Evolutionary conservation across 2,113 vertebrate species (phyloP).

Genomic region (Malurus elegans): DNA sequence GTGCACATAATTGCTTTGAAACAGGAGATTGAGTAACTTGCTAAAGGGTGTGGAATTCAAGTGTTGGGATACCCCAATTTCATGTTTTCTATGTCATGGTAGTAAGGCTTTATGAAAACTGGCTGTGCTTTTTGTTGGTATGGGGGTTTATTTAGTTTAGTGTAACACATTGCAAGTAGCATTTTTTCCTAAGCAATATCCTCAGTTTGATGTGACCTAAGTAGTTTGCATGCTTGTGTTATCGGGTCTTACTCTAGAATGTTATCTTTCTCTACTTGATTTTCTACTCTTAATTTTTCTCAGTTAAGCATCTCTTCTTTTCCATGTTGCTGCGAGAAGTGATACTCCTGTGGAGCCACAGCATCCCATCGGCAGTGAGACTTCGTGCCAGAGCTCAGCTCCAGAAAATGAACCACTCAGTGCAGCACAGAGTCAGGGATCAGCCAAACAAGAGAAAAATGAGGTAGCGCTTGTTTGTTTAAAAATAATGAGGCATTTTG

Average conservation of each 20-base stretch:
- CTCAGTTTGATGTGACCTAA: background rate
- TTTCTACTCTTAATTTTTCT: background rate
- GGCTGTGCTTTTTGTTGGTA: background rate
- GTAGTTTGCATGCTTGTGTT: background rate
- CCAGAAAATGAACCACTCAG: constrained; percentile 76
- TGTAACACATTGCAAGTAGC: background rate
- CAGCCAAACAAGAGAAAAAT: constrained; percentile 78
- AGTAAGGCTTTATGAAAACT: background rate
- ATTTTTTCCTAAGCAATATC: background rate
- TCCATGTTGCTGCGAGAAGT: constrained; percentile 70
- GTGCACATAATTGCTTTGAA: background rate
- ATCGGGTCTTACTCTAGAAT: background rate
- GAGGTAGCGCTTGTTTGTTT: constrained; percentile 79
- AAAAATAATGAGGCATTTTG: constrained; percentile 21
- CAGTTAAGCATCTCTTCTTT: constrained; percentile 4
- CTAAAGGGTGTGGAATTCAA: background rate
- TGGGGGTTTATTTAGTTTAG: background rate
- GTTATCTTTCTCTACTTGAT: background rate
- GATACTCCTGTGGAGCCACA: constrained; percentile 85
- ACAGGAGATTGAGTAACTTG: background rate
- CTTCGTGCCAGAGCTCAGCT: constrained; percentile 68
- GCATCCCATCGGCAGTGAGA: constrained; percentile 74
- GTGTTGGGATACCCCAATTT: too few relatives aligned
- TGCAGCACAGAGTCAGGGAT: constrained; percentile 75
- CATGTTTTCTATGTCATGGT: too few relatives aligned